Conservation (phyloP, 2,797 vertebrate genomes). For the Sphenodon punctatus region DNA sequence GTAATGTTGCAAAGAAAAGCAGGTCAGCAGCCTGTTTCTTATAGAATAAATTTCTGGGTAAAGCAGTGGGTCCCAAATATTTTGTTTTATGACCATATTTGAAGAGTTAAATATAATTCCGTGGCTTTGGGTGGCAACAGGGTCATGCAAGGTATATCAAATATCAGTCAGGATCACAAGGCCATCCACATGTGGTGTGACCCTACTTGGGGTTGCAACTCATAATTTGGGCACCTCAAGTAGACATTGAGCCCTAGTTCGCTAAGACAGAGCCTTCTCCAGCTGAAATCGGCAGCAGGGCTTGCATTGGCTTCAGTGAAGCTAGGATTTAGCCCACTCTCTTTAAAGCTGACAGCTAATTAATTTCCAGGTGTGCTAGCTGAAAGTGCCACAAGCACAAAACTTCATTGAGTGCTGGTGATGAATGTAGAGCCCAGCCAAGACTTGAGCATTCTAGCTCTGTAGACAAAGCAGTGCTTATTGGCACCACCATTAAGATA, state of each 20-base stretch:
- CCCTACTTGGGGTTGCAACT: no score
- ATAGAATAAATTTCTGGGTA: no score
- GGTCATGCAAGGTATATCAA: no score
- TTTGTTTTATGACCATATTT: no score
- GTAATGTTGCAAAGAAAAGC: no score
- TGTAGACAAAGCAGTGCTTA: not conserved
- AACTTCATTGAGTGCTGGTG: not conserved
- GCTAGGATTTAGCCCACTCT: not conserved
- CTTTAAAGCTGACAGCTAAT: not conserved
- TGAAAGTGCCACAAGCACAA: not conserved
- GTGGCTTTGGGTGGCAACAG: no score
- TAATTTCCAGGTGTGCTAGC: not conserved
- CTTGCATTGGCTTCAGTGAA: not conserved
- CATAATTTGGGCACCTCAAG: no score
- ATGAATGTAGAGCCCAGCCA: not conserved
- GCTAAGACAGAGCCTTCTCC: not conserved
- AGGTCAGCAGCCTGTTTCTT: no score
- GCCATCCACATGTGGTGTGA: no score
- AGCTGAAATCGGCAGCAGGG: conserved; percentile 2
- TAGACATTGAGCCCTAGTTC: not conserved
- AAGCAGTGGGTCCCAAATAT: no score
- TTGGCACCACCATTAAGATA: not conserved
- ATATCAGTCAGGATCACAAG: no score
- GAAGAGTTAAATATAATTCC: no score
- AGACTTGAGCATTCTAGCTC: not conserved